These are phyloP conservation scores for Calidris pygmaea DNA, from an alignment of 2,113 vertebrate genomes.

Conservation along the genomic window DNA sequence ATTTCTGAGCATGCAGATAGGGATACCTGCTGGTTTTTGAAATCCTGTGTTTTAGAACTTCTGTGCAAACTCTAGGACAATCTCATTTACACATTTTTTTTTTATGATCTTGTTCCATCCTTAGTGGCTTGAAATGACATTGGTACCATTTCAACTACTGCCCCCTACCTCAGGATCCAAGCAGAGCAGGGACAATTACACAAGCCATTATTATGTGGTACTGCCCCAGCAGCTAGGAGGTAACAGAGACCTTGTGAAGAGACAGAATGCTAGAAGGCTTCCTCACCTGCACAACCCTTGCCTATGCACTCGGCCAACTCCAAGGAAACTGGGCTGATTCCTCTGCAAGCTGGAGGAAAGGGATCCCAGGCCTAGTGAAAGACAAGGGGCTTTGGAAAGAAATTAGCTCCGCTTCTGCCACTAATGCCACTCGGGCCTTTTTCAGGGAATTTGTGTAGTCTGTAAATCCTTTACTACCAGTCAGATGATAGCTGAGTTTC, in stretches of 20 bases:
- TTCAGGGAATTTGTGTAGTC: neutral
- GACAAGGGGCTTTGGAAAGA: neutral
- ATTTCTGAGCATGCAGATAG: neutral
- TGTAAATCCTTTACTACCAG: neutral
- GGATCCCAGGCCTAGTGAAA: neutral
- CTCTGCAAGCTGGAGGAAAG: neutral
- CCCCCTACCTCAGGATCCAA: neutral
- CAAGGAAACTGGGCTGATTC: neutral
- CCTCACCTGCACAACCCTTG: neutral
- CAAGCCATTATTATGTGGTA: fast-evolving
- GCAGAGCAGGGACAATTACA: neutral
- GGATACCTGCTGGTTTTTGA: neutral
- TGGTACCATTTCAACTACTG: neutral
- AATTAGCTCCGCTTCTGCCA: neutral
- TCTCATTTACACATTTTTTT: neutral
- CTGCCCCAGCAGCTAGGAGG: neutral
- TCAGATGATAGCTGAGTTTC: neutral
- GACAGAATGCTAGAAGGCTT: neutral
- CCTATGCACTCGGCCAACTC: fast-evolving
- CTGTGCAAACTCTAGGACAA: neutral
- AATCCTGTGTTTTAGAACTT: neutral
- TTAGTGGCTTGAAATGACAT: neutral
- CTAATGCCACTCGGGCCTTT: neutral
- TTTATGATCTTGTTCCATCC: neutral
- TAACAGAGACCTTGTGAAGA: neutral